A percentile compares a stretch with the other conserved stretches of the same genome.
These are phyloP conservation scores for Uropetala carovei DNA, from an alignment of 2,888 invertebrate genomes.

Conservation along the genomic window DNA sequence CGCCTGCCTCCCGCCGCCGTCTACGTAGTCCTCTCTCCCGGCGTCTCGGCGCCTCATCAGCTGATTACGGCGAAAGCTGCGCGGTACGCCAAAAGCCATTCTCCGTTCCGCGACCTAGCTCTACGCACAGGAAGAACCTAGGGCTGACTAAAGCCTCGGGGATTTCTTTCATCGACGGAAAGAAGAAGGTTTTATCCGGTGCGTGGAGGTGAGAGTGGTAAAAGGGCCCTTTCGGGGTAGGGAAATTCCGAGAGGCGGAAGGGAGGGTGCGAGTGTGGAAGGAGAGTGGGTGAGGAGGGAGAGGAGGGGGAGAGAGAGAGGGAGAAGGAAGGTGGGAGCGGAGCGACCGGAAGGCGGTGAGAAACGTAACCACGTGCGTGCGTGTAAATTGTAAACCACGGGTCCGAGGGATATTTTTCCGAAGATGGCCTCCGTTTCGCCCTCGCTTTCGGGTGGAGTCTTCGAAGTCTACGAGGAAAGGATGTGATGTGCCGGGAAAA, in stretches of 20 bases:
- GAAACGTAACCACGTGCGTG: slow-evolving; percentile 25
- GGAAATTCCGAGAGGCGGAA: neutral
- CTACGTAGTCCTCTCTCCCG: slow-evolving; percentile 40
- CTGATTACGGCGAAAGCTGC: neutral
- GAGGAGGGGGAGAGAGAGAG: neutral
- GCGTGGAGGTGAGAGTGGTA: neutral
- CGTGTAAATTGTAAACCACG: slow-evolving; percentile 24
- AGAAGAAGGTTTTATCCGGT: neutral
- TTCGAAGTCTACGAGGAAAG: neutral
- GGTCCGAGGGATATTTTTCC: neutral
- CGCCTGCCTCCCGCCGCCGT: slow-evolving; percentile 21
- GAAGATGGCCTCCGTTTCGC: neutral
- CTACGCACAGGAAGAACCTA: slow-evolving; percentile 30
- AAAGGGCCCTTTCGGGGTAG: no score
- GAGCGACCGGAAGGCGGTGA: neutral
- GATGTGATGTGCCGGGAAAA: neutral
- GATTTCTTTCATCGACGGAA: neutral
- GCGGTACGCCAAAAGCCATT: neutral
- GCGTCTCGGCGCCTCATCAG: slow-evolving; percentile 35
- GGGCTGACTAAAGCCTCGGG: slow-evolving; percentile 1
- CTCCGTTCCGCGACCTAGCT: slow-evolving; percentile 53
- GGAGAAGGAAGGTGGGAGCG: neutral
- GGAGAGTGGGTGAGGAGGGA: slow-evolving; percentile 10
- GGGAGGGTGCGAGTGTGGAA: neutral
- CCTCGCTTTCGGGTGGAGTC: neutral